Conservation (phyloP, 2,797 vertebrate species). For the Lutjanus campechanus region DNA sequence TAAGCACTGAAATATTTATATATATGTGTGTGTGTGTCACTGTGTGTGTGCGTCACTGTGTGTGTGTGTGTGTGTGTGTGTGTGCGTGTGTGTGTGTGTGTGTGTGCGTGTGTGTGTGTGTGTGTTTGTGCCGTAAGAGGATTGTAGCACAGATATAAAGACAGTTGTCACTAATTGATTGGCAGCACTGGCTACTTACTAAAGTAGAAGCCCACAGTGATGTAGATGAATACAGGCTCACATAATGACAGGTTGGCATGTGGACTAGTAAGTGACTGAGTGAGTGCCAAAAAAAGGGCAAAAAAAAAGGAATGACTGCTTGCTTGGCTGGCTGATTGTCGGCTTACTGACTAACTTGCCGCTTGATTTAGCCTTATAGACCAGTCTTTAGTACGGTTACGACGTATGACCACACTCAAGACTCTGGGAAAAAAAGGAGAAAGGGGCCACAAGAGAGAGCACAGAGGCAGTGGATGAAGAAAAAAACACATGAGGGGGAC, state of each 20-base stretch:
- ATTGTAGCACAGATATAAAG: slow-evolving; percentile 18
- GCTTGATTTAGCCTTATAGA: slow-evolving; percentile 17
- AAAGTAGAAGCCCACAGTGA: slow-evolving; percentile 27
- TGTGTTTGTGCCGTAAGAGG: background rate
- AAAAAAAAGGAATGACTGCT: background rate
- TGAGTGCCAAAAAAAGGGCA: background rate
- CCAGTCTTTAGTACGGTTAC: background rate
- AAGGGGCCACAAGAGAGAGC: slow-evolving; percentile 12
- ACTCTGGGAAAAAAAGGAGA: background rate
- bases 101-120: slow-evolving; percentile 13
- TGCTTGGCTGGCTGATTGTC: background rate
- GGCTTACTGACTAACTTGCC: slow-evolving; percentile 21
- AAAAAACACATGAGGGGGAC: background rate
- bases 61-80: slow-evolving; percentile 14
- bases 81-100: slow-evolving; percentile 11
- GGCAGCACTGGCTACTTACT: slow-evolving; percentile 3
- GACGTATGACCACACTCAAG: slow-evolving; percentile 15
- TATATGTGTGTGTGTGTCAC: slow-evolving; percentile 3
- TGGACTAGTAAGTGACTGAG: slow-evolving; percentile 2
- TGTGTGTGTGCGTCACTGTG: slow-evolving; percentile 7
- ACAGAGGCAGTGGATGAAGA: background rate
- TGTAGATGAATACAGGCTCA: slow-evolving; percentile 1
- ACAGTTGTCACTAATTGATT: slow-evolving; percentile 20
- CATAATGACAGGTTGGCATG: slow-evolving; percentile 2
- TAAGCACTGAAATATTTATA: slow-evolving; percentile 54